Evolutionary conservation across 2,888 invertebrate species (phyloP), one percentile per base, ranked within the genome.

Genomic region (Xylocampa areola): DNA sequence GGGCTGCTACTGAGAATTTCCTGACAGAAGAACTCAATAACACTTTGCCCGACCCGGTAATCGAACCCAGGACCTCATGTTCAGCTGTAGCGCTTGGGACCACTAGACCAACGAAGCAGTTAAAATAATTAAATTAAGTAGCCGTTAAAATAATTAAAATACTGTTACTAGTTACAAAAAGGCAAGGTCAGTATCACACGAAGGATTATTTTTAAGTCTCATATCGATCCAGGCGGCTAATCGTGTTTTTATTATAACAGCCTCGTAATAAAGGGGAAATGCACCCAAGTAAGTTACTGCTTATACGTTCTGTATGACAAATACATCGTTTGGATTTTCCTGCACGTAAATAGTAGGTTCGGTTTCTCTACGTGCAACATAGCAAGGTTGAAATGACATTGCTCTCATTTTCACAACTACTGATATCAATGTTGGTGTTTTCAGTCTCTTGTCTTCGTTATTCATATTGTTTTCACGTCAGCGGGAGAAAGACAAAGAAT

Each of bases 341-440:
- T 52, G 30, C 33, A 43, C 41, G 41, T 49, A 36, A 54, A 49
- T 33, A 3, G 33, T 17, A 29, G 23, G 47, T 47, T 37, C 35
- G 5, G 32, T 37, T 60, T 59, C 43, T 36, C 40, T 62, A 73
- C 59, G 50, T 66, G 47, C 54, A 52, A 45, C 27, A 30, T 11
- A 27, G 49, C 79, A 82, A 84, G 78, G 82, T 64, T 73, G 57
- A 63, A 48, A 49, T 64, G 57, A 50, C 65, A 63, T 79, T 79
- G 78, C 76, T 80, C 79, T 80, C 74, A 76, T 87, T 91, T 90
- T 85, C 84, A 39, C 52, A 68, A 66, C 51, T 47, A 43, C 36
- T 64, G 68, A 59, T 49, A 68, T 58, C 68, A 13, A 21, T 27
- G 29, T 39, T 50, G 44, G 49, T 44, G 48, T 54, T 61, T 43